Base-by-base conservation (phyloP, 2,797 vertebrate genomes). In the Takifugu rubripes region DNA sequence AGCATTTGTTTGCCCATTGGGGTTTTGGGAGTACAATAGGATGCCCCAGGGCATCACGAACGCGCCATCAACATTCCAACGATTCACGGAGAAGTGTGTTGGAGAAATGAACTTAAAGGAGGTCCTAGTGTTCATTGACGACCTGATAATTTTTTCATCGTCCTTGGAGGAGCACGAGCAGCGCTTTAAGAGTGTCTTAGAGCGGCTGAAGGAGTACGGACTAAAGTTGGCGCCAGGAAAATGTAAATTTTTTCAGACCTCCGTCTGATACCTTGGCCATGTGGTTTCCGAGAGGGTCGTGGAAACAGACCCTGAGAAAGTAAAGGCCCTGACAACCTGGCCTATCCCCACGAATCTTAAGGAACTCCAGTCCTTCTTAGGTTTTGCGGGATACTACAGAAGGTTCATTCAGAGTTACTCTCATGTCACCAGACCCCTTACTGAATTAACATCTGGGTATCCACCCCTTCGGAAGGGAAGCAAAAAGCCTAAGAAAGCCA, bases 391-490 rank as follows among this genome's bases (percentile, higher is more conserved):
- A 21, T 21, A 21, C 21, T 21, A 21, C 21, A 21, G 21, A 21
- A 21, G 21, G 50, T 52, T 52, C n/a, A 25, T 52, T 17, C 25
- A 52, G 50, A 26, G 50, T 16, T 52, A 52, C 50, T 52, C 50
- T 25, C 25, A 16, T 25, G 25, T 33, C n/a, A 5, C 31, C 12
- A 52, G 25, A 5, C 27, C 50, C 27, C 50, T 52, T 6, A 25
- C 11, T 7, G 15, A 51, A 16, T 33, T 51, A 51, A 51, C 49
- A 14, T 51, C 49, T 7, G 27, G 49, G 11, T 51, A 31, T 14
- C 26, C 49, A 51, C 49, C 26, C 29, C 15, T 51, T 24, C 3
- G 40, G 40, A 43, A 43, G 40, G 40, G 40, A 43, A 43, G 40
- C 10, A 43, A 43, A 11, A 43, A 43, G 15, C 15, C 40, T 48